Evolutionary conservation across 1,140 invertebrate genomes (phyloP), one percentile per base, ranked within the genome.

Genomic region (Spodoptera litura): DNA sequence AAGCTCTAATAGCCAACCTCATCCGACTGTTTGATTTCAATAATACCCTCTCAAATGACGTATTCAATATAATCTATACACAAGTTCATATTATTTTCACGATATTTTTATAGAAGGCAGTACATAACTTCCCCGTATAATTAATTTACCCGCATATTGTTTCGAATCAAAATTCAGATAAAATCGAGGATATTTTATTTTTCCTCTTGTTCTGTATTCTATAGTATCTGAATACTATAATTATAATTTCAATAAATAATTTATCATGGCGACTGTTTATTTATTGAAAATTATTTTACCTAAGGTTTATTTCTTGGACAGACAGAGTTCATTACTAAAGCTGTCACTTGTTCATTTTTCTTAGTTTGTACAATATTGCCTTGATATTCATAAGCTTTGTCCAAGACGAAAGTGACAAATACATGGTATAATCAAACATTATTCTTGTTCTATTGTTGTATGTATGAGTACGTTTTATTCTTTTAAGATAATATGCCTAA

Each of bases 21-120:
- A 64, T 35, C 3, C 62, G 38, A 38, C 9, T 20, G 38, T 49
- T 66, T 66, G 51, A 66, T 66, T 66, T 66, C 15, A 66, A 66
- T 49, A 51, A 20, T 38, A 20, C 20, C 62, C 15, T 44, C 38
- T 9, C 15, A 51, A 66, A 66, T 66, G 51, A 66, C 9, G 35
- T 44, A 0, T 15, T 66, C 62, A 49, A 49, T 66, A 9, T 15
- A 6, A 35, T 9, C 13, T 35, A 15, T n/a, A 66, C 62, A 66
- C 25, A 66, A 66, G 38, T 15, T 25, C 51, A 49, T 49, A n/a
- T 66, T 66, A 49, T 25, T 64, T 66, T 66, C 25, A 11, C 62
- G 38, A 49, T 66, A 49, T 49, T 66, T 49, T 49, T 66, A 51
- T 38, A 66, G 35, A 66, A 66, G 15, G 31, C 38, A 25, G 25